A percentile compares a stretch with the other conserved stretches of the same genome.
Evolutionary conservation across 2,888 invertebrate genomes (phyloP).

Genomic region (Dorcus parallelipipedus): DNA sequence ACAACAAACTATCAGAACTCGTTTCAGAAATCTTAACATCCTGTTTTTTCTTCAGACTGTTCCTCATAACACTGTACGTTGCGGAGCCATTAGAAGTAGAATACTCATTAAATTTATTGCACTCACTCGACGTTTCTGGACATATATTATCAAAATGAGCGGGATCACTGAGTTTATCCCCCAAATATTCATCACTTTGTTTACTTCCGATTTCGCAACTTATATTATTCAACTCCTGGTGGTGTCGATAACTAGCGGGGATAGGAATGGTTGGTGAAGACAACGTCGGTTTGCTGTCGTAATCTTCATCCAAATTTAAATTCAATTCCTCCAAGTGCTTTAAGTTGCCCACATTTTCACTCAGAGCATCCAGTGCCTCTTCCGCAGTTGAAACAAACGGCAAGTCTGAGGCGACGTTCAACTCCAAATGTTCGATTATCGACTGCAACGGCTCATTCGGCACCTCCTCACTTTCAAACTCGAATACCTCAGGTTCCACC

Average conservation of each 20-base stretch:
- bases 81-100: slow-evolving; percentile 20
- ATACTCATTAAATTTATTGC: slow-evolving; percentile 30
- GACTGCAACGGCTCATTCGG: slow-evolving; percentile 37
- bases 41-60: slow-evolving; percentile 24
- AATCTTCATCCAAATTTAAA: slow-evolving; percentile 49
- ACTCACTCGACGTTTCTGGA: slow-evolving; percentile 3
- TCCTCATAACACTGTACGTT: slow-evolving; percentile 6
- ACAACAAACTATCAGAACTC: slow-evolving; percentile 83
- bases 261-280: slow-evolving; percentile 69
- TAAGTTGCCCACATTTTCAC: slow-evolving; percentile 36
- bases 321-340: slow-evolving; percentile 49
- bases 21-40: slow-evolving; percentile 73
- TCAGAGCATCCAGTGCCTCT: slow-evolving; percentile 51
- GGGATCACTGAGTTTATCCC: slow-evolving; percentile 11
- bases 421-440: slow-evolving; percentile 44
- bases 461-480: slow-evolving; percentile 66
- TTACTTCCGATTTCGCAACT: slow-evolving; percentile 64
- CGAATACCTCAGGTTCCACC: slow-evolving; percentile 62
- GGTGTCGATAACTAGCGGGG: slow-evolving; percentile 54
- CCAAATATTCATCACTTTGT: slow-evolving; percentile 49
- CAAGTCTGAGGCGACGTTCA: slow-evolving; percentile 49
- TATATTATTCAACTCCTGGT: slow-evolving; percentile 55
- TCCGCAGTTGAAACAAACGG: slow-evolving; percentile 51
- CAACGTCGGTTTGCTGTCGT: slow-evolving; percentile 33
- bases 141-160: neutral